Evolutionary conservation across 2,888 invertebrate genomes (phyloP).

Genomic region (Euclidia mi): DNA sequence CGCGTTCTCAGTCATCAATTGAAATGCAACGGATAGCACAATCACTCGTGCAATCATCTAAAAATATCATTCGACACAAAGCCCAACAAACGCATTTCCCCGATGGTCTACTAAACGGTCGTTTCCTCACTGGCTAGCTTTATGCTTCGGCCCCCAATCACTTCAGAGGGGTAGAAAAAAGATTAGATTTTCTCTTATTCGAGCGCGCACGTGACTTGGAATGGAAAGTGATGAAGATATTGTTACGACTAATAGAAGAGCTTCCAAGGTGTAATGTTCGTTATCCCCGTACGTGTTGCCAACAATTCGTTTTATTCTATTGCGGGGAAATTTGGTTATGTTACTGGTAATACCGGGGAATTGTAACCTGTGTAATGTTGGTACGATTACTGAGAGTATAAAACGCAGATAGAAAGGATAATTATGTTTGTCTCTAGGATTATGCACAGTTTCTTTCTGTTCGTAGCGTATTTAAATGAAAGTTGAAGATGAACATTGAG

Average conservation of each 20-base stretch:
- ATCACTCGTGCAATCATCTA: too few relatives aligned
- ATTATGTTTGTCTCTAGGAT: too few relatives aligned
- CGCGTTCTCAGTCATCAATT: too few relatives aligned
- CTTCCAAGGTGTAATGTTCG: constrained; percentile 74
- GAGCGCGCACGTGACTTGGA: constrained; percentile 78
- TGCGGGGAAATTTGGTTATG: constrained; percentile 57
- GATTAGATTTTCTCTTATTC: constrained; percentile 85
- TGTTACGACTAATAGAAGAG: constrained; percentile 69
- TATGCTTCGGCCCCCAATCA: constrained; percentile 74
- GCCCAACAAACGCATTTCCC: too few relatives aligned
- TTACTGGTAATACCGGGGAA: constrained; percentile 20
- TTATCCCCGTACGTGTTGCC: constrained; percentile 76
- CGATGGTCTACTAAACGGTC: too few relatives aligned
- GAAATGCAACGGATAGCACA: too few relatives aligned
- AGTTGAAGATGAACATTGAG: too few relatives aligned
- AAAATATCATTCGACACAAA: too few relatives aligned
- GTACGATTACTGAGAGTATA: neutral
- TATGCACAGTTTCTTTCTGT: too few relatives aligned
- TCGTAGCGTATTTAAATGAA: too few relatives aligned
- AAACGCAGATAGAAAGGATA: too few relatives aligned
- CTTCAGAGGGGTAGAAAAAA: constrained; percentile 75
- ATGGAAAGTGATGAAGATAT: constrained; percentile 75
- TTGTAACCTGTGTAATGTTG: constrained; percentile 5
- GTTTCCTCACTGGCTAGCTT: too few relatives aligned
- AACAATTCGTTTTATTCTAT: constrained; percentile 72